Evolutionary conservation across 2,797 vertebrate genomes (phyloP), one percentile per base, ranked within the genome.

Genomic region (Phalloptychus januarius): DNA sequence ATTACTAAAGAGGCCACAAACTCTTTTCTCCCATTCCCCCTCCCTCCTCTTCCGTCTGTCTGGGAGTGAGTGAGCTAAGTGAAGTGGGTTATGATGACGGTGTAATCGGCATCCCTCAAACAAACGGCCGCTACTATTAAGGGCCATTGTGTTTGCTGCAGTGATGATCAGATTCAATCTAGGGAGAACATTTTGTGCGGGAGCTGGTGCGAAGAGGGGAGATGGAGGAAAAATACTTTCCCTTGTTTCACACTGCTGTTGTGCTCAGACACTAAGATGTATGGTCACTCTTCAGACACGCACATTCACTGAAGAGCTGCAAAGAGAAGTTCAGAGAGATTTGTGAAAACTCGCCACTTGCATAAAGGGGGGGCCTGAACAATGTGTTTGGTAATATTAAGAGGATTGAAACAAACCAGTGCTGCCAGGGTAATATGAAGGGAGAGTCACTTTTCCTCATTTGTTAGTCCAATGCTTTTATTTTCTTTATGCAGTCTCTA

Each of bases 41-140:
- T 63, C 48, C 79, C 78, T 79, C 82, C 84, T 78, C 90, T 81
- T 88, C 87, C 52, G 82, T 90, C 91, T 91, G 90, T 86, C 89
- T 83, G 92, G 93, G 93, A 92, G 92, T 89, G 89, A 92, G 93
- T 88, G 92, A 90, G 92, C 93, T 94, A 93, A 94, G 93, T 93
- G 93, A 91, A 94, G 89, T 88, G 89, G 89, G 93, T 93, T 95
- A 95, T 94, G 94, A 95, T 95, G 94, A 93, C 76, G 85, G 92
- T 91, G 91, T 95, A 94, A 95, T 95, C 94, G 93, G 92, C 93
- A 94, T 95, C 93, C 93, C 89, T 95, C 93, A 94, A 94, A 94
- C 89, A 93, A 94, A 94, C 89, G 93, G 93, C 92, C 90, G 89
- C 81, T 88, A 93, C 94, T 94, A 95, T 95, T 95, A 94, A 92